These are phyloP conservation scores for Trachemys scripta DNA, from an alignment of 2,113 vertebrate genomes.

Conservation along the genomic window DNA sequence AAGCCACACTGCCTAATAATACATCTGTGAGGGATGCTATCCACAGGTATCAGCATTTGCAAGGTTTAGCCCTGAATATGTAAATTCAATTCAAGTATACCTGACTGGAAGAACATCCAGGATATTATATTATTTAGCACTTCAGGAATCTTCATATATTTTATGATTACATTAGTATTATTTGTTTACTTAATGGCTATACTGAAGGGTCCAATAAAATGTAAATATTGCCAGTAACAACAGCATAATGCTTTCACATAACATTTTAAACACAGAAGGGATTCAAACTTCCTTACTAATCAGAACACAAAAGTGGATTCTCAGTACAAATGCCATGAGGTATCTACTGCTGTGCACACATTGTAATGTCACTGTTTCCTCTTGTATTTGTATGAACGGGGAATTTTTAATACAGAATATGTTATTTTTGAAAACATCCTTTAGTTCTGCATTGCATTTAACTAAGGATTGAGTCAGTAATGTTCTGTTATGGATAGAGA, in stretches of 20 bases:
- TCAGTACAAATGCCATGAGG: slow-evolving; percentile 58
- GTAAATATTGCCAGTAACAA: slow-evolving; percentile 60
- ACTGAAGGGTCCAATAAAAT: slow-evolving; percentile 73
- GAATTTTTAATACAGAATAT: slow-evolving; percentile 65
- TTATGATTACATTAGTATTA: slow-evolving; percentile 69
- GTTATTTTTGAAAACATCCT: slow-evolving; percentile 53
- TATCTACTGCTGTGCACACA: background rate
- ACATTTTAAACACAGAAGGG: slow-evolving; percentile 65
- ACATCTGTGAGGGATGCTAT: background rate
- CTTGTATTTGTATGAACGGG: slow-evolving; percentile 68
- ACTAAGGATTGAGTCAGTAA: slow-evolving; percentile 49
- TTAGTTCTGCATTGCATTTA: slow-evolving; percentile 53
- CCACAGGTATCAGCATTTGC: background rate
- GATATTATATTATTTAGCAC: slow-evolving; percentile 49
- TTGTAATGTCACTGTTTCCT: slow-evolving; percentile 57
- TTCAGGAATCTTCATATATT: slow-evolving; percentile 58
- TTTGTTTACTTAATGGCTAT: slow-evolving; percentile 74
- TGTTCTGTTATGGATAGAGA: background rate
- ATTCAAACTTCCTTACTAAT: slow-evolving; percentile 69
- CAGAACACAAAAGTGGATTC: slow-evolving; percentile 64
- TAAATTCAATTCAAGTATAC: slow-evolving; percentile 26
- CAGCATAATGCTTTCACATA: slow-evolving; percentile 70
- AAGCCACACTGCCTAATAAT: background rate
- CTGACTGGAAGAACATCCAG: slow-evolving; percentile 10
- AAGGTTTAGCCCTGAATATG: background rate